These are phyloP conservation scores for Agrenia bidenticulata DNA, from an alignment of 2,888 invertebrate genomes.

Conservation along the genomic window DNA sequence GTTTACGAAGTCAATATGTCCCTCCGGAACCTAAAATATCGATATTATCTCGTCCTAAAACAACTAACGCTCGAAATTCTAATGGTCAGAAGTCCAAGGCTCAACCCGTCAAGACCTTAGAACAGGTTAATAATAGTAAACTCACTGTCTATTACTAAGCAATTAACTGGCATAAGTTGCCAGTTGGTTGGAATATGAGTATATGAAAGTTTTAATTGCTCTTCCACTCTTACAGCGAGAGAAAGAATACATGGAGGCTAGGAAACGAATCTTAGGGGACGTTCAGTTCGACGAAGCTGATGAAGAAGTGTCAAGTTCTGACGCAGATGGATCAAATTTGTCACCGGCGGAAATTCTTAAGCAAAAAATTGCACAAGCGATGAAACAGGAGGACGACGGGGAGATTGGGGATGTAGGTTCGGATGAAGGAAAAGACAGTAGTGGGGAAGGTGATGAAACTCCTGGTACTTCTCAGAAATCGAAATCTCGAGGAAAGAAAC, in stretches of 20 bases:
- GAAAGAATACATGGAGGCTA: conserved; percentile 89
- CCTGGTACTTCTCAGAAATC: neutral
- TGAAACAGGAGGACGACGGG: conserved; percentile 20
- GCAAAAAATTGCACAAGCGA: conserved; percentile 41
- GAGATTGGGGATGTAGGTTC: neutral
- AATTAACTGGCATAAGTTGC: neutral
- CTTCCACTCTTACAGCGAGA: conserved; percentile 78
- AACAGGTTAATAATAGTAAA: conserved; percentile 34
- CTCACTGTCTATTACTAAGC: neutral
- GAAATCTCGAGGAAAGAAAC: neutral
- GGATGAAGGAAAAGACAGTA: conserved; percentile 8
- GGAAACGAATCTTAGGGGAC: conserved; percentile 84
- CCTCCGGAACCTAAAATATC: conserved; percentile 80
- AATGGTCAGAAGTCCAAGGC: conserved; percentile 26
- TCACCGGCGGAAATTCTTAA: conserved; percentile 46
- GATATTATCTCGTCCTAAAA: conserved; percentile 74
- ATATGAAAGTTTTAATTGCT: no score
- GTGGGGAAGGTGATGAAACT: conserved; percentile 4
- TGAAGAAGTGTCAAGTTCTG: conserved; percentile 8
- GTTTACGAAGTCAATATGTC: conserved; percentile 74
- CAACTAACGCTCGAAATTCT: conserved; percentile 10
- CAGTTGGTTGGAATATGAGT: neutral
- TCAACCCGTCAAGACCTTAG: conserved; percentile 60
- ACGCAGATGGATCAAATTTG: conserved; percentile 15
- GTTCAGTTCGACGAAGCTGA: conserved; percentile 57